phyloP scores from a whole-genome alignment of 2,888 invertebrate genomes.

The Orchesellides sinensis region DNA sequence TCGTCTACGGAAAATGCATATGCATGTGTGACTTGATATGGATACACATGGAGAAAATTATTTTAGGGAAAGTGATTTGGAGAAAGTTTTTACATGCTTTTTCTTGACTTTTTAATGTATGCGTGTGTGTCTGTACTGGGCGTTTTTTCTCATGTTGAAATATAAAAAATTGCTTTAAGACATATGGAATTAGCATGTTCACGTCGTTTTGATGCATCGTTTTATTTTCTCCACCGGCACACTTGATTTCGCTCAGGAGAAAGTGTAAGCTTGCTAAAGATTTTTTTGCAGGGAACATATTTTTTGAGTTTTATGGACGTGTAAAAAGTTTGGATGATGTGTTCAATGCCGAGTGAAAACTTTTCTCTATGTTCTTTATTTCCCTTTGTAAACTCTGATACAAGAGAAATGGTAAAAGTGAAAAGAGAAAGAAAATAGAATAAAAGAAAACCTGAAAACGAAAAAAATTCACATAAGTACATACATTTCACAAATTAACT shows the following conservation, averaged over 20 bases:
- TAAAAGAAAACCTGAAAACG: too few relatives aligned
- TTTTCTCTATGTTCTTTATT: neutral
- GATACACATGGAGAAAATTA: too few relatives aligned
- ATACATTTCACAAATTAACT: slow-evolving; percentile 62
- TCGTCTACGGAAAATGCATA: too few relatives aligned
- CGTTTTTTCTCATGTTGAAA: neutral
- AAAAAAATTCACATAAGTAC: slow-evolving; percentile 44
- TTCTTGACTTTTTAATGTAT: too few relatives aligned
- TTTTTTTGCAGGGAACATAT: neutral
- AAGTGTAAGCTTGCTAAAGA: neutral
- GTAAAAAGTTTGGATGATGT: neutral
- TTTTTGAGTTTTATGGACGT: neutral
- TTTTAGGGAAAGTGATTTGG: too few relatives aligned
- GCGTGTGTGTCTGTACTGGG: neutral
- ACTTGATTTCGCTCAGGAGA: slow-evolving; percentile 11
- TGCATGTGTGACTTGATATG: too few relatives aligned
- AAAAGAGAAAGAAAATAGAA: neutral
- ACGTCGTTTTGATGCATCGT: slow-evolving; percentile 49
- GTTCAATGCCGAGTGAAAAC: too few relatives aligned
- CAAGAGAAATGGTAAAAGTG: neutral
- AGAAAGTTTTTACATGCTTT: too few relatives aligned
- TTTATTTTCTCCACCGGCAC: slow-evolving; percentile 17
- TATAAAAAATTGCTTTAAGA: slow-evolving; percentile 25
- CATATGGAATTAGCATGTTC: slow-evolving; percentile 37
- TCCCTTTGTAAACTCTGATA: neutral